phyloP scores from a whole-genome alignment of 2,113 vertebrate species.

The Oreochromis tanganicae region DNA sequence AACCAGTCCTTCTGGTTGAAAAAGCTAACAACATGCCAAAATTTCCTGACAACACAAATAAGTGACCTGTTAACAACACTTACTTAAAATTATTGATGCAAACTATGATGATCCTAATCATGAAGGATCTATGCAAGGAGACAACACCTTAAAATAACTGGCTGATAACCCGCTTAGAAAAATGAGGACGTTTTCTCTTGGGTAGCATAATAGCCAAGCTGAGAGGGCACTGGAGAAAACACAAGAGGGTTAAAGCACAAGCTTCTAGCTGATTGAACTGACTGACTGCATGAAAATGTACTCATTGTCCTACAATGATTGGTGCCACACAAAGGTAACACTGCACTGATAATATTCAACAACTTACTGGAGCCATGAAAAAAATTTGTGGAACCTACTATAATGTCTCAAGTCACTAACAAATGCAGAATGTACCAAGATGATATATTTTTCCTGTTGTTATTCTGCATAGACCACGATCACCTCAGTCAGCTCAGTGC shows the following conservation, averaged over 20 bases:
- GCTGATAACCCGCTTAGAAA: not conserved
- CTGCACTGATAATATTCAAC: not conserved
- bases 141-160: not conserved
- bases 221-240: not conserved
- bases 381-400: not conserved
- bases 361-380: not conserved
- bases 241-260: not conserved
- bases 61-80: not conserved
- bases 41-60: not conserved
- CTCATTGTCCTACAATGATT: not conserved
- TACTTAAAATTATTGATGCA: not conserved
- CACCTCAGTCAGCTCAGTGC: not conserved
- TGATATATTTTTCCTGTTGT: not conserved
- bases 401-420: not conserved
- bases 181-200: not conserved
- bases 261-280: not conserved
- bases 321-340: not conserved
- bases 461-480: not conserved
- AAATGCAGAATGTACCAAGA: not conserved
- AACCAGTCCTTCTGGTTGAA: not conserved
- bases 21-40: not conserved
- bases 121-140: not conserved
- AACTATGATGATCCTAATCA: not conserved
- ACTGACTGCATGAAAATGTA: not conserved
- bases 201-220: not conserved